Base-by-base conservation (phyloP, 1,140 invertebrate genomes). In the Trichomalopsis sarcophagae region DNA sequence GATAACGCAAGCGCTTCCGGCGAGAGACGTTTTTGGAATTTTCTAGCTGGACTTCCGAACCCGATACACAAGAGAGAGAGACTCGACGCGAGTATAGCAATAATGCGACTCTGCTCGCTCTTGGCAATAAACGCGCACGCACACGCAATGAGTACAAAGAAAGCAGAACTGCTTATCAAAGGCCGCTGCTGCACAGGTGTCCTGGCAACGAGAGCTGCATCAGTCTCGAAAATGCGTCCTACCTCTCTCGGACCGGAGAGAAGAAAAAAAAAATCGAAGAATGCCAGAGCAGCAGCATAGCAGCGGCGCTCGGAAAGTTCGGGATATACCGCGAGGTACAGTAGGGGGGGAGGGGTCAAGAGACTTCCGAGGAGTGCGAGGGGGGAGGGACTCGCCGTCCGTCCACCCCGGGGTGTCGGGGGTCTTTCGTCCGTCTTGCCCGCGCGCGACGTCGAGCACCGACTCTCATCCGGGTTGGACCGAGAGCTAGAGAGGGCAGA, bases 281-380 rank as follows among this genome's bases (percentile, higher is more conserved):
- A n/a, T 11, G 74, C 74, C 21, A 23, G 73, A 69, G 68, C 23
- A 76, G 73, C 50, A 62, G 78, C 23, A 10, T 9, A 71, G 68
- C 68, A 33, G 68, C 21, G 23, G 62, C 81, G 71, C 76, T 44
- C 78, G 40, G 81, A 77, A 84, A 86, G 83, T 85, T 84, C 82
- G 79, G 84, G 68, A 85, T 84, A 47, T 44, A n/a, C 27, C 30
- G 68, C 68, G 68, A 33, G 23, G 23, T 11, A 27, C 23, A 33
- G 13, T 10, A 21, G 21, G 74, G 74, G 74, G 40, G 33, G 74
- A 47, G 74, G 74, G 74, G 74, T 75, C 74, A 75, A 75, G 74
- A 75, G 74, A 75, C 74, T 75, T 75, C 74, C 74, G 17, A 44
- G 40, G 74, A 33, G 74, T n/a, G 27, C 68, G 27, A 71, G 23